phyloP scores from a whole-genome alignment of 2,797 vertebrate species.

The Lophotriccus pileatus region DNA sequence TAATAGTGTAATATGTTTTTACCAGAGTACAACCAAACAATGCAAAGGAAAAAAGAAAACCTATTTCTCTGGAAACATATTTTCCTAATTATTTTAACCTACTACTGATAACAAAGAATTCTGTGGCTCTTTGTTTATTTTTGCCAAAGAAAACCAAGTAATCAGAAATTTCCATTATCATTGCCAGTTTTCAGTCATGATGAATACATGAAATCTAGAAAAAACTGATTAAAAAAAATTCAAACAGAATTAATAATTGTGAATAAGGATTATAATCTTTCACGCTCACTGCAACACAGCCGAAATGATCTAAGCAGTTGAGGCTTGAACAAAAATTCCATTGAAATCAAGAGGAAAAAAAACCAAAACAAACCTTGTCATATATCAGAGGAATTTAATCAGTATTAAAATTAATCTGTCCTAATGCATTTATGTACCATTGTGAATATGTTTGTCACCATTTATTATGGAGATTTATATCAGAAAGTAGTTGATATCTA shows the following conservation, averaged over 20 bases:
- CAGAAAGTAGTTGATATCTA: background rate
- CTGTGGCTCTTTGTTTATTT: background rate
- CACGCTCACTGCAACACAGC: background rate
- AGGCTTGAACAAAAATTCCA: background rate
- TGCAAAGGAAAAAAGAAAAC: background rate
- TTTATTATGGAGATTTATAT: background rate
- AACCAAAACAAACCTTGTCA: rapidly evolving
- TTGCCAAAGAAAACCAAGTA: background rate
- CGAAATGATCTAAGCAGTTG: background rate
- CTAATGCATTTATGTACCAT: background rate
- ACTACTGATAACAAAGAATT: background rate
- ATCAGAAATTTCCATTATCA: background rate
- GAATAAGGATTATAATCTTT: background rate
- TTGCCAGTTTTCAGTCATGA: background rate
- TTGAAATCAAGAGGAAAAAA: background rate
- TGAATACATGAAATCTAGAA: background rate
- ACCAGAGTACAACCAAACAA: background rate
- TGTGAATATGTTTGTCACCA: background rate
- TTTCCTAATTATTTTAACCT: background rate
- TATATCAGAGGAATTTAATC: background rate
- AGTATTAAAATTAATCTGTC: background rate
- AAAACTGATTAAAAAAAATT: background rate
- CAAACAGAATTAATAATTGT: background rate
- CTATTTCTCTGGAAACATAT: background rate
- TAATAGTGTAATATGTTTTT: background rate